Percentiles rank a stretch among this genome's conserved stretches.
Conservation (phyloP, 2,797 vertebrate genomes). For the Xiphophorus birchmanni region DNA sequence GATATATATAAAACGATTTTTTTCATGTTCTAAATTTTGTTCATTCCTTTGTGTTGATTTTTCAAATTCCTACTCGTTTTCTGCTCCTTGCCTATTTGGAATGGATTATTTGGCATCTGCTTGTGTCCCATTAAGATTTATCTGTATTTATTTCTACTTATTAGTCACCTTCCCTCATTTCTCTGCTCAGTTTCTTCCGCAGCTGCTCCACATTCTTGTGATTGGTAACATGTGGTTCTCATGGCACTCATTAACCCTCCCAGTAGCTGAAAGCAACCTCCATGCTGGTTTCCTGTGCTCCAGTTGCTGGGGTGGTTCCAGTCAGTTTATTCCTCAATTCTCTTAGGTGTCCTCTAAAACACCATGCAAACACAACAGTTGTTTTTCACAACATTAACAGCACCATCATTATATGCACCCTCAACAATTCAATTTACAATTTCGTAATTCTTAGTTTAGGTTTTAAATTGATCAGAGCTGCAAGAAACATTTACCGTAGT, state of each 20-base stretch:
- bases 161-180: background rate
- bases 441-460: background rate
- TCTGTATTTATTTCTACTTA: background rate
- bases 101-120: background rate
- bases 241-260: background rate
- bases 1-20: too few relatives aligned
- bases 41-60: background rate
- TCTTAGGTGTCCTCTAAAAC: background rate
- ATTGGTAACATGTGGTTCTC: background rate
- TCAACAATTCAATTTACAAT: background rate
- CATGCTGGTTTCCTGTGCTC: background rate
- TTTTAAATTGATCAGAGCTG: background rate
- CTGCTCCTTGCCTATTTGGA: background rate
- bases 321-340: background rate
- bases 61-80: background rate
- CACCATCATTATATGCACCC: background rate
- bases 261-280: background rate
- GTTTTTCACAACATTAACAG: background rate
- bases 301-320: slow-evolving; percentile 1
- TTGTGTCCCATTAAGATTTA: background rate
- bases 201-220: background rate
- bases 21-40: background rate
- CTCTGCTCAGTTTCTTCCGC: background rate
- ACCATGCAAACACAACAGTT: background rate
- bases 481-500: background rate